phyloP scores from a whole-genome alignment of 2,888 invertebrate genomes.

The Tiphia femorata region DNA sequence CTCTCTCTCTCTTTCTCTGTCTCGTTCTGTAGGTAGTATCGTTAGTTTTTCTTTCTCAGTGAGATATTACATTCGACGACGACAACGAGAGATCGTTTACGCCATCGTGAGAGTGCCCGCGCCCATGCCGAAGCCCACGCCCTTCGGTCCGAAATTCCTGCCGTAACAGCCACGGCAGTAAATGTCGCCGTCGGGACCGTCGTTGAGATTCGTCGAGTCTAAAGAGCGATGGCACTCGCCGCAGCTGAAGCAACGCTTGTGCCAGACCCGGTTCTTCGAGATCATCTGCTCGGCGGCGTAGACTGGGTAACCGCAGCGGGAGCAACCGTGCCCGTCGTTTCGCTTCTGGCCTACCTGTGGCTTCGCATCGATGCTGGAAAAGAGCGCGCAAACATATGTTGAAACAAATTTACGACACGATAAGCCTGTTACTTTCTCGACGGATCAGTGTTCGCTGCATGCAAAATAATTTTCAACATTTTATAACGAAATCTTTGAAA shows the following conservation, averaged over 20 bases:
- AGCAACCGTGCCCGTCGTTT: conserved; percentile 84
- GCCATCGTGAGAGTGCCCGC: conserved; percentile 92
- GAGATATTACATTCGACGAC: neutral
- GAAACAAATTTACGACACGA: too few species aligned
- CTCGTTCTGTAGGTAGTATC: neutral
- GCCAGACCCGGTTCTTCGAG: conserved; percentile 93
- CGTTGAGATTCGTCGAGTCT: conserved; percentile 91
- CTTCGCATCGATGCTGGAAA: conserved; percentile 77
- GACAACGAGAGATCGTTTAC: conserved; percentile 73
- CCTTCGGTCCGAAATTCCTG: conserved; percentile 88
- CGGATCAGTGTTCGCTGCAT: too few species aligned
- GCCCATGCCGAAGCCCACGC: conserved; percentile 91
- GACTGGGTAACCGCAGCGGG: conserved; percentile 90
- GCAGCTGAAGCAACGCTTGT: conserved; percentile 95
- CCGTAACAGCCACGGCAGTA: conserved; percentile 94
- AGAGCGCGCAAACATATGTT: conserved; percentile 16
- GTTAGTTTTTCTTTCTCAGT: conserved; percentile 11
- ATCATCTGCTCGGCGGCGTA: conserved; percentile 98
- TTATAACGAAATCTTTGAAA: too few species aligned
- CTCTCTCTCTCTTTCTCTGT: neutral
- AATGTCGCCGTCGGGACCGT: conserved; percentile 93
- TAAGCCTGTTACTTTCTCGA: too few species aligned
- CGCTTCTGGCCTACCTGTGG: conserved; percentile 83
- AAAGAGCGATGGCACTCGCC: conserved; percentile 87
- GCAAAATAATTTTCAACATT: too few species aligned